phyloP scores from a whole-genome alignment of 2,113 vertebrate species.

The Chloropsis cyanopogon region DNA sequence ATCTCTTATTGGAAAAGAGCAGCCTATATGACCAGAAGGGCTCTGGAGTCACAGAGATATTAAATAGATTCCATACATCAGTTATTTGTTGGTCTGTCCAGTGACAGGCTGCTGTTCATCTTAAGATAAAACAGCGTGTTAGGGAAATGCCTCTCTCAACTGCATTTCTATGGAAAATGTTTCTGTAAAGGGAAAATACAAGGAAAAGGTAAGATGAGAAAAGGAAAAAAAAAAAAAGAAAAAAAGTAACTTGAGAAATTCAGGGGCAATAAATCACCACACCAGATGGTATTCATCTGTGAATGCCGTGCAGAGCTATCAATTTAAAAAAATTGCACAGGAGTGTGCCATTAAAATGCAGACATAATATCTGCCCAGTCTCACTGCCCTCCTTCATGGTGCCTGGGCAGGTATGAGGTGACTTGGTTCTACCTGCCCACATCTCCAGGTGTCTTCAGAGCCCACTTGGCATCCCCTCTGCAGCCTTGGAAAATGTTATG shows the following conservation, averaged over 20 bases:
- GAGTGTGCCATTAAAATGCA: slow-evolving; percentile 7
- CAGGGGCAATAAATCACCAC: slow-evolving; percentile 58
- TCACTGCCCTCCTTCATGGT: not conserved
- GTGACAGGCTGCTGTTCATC: slow-evolving; percentile 28
- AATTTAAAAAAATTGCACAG: not conserved
- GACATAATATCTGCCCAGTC: not conserved
- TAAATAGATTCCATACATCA: slow-evolving; percentile 29
- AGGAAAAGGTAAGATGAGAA: slow-evolving; percentile 50
- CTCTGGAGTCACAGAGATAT: not conserved
- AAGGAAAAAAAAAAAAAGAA: not conserved
- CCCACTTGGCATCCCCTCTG: accelerated
- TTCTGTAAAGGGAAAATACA: not conserved
- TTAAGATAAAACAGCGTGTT: not conserved
- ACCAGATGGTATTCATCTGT: slow-evolving; percentile 67
- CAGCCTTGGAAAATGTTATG: not conserved
- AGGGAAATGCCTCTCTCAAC: slow-evolving; percentile 17
- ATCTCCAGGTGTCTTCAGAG: not conserved
- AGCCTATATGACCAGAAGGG: not conserved
- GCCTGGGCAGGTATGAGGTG: not conserved
- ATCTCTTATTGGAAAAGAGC: not conserved
- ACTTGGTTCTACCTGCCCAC: not conserved
- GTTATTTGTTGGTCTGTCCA: not conserved
- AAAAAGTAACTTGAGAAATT: slow-evolving; percentile 55
- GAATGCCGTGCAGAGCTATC: slow-evolving; percentile 23
- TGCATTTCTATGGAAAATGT: not conserved